Conservation (phyloP, 2,888 invertebrate genomes). For the Tipula unca region DNA sequence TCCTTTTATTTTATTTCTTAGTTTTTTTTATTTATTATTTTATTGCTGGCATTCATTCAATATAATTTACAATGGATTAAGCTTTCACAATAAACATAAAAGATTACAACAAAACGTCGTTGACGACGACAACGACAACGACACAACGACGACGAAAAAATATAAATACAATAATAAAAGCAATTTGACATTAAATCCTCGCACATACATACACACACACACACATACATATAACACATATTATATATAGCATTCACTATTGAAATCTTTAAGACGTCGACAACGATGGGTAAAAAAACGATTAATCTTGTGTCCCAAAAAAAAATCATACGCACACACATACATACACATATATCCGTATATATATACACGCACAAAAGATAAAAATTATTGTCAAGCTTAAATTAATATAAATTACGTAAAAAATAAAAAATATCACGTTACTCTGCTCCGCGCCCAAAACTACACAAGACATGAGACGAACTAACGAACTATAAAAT, state of each 20-base stretch:
- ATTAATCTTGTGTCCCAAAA: conserved; percentile 1
- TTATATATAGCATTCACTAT: background rate
- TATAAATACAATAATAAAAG: background rate
- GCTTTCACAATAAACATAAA: conserved; percentile 14
- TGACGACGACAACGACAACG: background rate
- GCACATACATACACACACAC: background rate
- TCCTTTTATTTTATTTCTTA: background rate
- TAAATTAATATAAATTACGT: background rate
- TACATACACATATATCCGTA: too few relatives aligned
- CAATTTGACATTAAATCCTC: conserved; percentile 8
- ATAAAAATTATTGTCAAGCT: conserved; percentile 4
- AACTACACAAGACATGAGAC: background rate
- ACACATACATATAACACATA: too few relatives aligned
- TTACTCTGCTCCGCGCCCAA: background rate
- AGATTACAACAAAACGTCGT: background rate
- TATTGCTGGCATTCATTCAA: background rate
- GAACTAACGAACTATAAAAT: background rate
- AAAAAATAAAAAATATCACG: background rate
- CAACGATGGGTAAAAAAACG: background rate
- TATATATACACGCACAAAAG: background rate
- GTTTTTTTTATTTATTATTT: background rate
- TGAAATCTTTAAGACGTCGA: background rate
- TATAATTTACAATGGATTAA: conserved; percentile 14
- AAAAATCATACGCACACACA: background rate
- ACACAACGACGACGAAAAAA: background rate